Evolutionary conservation across 2,888 invertebrate species (phyloP).

Genomic region (Arge pagana): DNA sequence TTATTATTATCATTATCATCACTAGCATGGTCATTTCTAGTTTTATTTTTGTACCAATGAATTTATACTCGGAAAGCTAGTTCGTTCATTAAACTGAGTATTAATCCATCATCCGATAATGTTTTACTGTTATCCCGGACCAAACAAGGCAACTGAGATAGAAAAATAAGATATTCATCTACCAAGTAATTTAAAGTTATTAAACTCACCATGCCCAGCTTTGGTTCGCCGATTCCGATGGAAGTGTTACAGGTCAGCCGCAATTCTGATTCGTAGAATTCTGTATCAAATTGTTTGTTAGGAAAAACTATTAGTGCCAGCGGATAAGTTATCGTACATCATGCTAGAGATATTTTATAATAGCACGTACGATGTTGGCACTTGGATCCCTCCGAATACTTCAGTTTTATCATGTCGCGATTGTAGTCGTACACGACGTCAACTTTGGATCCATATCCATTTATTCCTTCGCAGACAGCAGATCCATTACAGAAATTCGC

Average conservation of each 20-base stretch:
- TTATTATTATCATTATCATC: too few species aligned
- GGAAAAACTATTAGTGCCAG: too few species aligned
- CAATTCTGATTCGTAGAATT: slow-evolving; percentile 38
- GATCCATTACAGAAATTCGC: slow-evolving; percentile 40
- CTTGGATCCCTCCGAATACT: slow-evolving; percentile 39
- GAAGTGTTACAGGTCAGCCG: slow-evolving; percentile 39
- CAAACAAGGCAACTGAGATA: too few species aligned
- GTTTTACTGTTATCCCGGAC: too few species aligned
- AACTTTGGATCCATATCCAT: slow-evolving; percentile 40
- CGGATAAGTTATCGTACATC: not conserved
- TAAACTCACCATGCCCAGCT: slow-evolving; percentile 40
- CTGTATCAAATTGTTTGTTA: slow-evolving; percentile 35
- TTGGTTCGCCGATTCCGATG: slow-evolving; percentile 39
- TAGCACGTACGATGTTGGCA: slow-evolving; percentile 40
- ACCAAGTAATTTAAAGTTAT: not conserved
- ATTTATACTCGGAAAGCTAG: too few species aligned
- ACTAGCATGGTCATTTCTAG: too few species aligned
- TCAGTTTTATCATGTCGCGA: slow-evolving; percentile 38
- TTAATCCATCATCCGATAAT: too few species aligned
- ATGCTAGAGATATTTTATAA: slow-evolving; percentile 23
- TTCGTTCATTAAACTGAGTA: too few species aligned
- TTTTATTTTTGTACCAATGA: too few species aligned
- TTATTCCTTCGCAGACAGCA: slow-evolving; percentile 40
- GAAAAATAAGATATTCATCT: too few species aligned
- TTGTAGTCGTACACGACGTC: slow-evolving; percentile 43